Evolutionary conservation across 2,888 invertebrate species (phyloP), one percentile per base, ranked within the genome.

Genomic region (Noctua janthe): DNA sequence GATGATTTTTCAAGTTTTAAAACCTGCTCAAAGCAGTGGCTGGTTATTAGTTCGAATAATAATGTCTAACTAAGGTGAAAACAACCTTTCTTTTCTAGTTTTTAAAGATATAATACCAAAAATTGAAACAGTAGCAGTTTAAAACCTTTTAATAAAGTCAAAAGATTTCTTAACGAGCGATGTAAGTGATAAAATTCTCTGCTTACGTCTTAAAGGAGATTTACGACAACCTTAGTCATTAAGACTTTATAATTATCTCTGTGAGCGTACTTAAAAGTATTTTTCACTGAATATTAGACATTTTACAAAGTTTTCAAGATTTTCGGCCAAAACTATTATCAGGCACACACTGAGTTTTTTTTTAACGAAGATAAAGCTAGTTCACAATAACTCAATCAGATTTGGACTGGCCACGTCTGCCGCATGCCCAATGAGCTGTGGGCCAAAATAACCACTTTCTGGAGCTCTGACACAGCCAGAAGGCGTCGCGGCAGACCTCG

Each of bases 111-210:
- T 23, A 29, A 13, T n/a, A 74, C 43, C 8, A 29, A 72, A 29
- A 56, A 74, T 51, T 51, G 3, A 39, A 74, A 67, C 17, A n/a
- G 11, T 39, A 35, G 6, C 20, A 3, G 10, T 54, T 43, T 71
- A 71, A 29, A 1, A 59, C n/a, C 35, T 35, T 76, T 76, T 29
- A 43, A 77, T 51, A 29, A 29, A 49, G 35, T 80, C 39, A 81
- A 81, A 71, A 54, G 39, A 64, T 56, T 54, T 13, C 81, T 72
- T 56, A 73, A 49, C 39, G 74, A 73, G 54, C 82, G 47, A 49
- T 73, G 54, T 81, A 66, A 66, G 49, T 29, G 47, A 82, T 82
- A 74, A 80, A 56, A 80, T 66, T 82, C 23, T 66, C 73, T 29
- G 15, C 47, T 80, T 74, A 67, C 49, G 39, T 82, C 23, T 67